These are phyloP conservation scores for Dendrolimus houi DNA, from an alignment of 2,888 invertebrate genomes.

Conservation along the genomic window DNA sequence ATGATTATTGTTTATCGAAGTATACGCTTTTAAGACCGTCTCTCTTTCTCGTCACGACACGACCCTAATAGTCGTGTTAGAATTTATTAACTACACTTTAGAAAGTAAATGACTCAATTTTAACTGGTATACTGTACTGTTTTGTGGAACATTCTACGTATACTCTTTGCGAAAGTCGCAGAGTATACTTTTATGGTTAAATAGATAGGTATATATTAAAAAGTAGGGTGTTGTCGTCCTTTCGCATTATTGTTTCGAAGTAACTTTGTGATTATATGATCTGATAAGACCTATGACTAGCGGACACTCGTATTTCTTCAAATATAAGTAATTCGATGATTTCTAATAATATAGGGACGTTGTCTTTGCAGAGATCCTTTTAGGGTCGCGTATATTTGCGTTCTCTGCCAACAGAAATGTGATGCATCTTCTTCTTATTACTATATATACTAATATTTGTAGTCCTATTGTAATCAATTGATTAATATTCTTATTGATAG, in stretches of 20 bases:
- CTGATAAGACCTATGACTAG: neutral
- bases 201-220: neutral
- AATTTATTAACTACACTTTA: neutral
- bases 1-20: too few relatives aligned
- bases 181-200: neutral
- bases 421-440: neutral
- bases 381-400: neutral
- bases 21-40: too few relatives aligned
- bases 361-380: neutral
- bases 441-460: neutral
- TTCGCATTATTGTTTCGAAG: neutral
- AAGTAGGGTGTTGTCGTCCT: neutral
- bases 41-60: neutral
- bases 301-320: neutral
- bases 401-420: neutral
- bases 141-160: neutral
- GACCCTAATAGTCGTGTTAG: neutral
- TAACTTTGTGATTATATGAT: neutral
- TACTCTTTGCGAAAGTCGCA: neutral
- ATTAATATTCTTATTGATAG: too few relatives aligned
- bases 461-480: too few relatives aligned
- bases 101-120: neutral
- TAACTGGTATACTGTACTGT: neutral
- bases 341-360: too few relatives aligned
- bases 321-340: too few relatives aligned